Percentiles rank a stretch among this genome's conserved stretches.
These are phyloP conservation scores for Clusia tigrina DNA, from an alignment of 2,888 invertebrate species.

Conservation along the genomic window DNA sequence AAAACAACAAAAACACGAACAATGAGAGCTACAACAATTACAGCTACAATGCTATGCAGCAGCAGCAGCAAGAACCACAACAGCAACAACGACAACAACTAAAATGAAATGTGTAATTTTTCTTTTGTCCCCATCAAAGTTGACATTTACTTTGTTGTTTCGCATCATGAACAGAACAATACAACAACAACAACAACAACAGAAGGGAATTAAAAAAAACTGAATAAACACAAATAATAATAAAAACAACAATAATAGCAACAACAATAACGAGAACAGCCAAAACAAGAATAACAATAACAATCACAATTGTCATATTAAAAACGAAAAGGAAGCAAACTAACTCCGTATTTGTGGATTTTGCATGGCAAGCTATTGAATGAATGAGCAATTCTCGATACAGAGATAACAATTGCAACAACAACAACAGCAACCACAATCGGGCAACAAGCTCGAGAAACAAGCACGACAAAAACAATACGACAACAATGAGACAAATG, in stretches of 20 bases:
- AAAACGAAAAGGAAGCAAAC: too few species aligned
- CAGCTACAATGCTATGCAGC: not conserved
- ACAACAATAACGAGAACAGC: too few species aligned
- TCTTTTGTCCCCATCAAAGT: not conserved
- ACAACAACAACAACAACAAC: not conserved
- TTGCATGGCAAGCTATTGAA: too few species aligned
- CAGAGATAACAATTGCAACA: too few species aligned
- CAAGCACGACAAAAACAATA: too few species aligned
- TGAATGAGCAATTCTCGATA: too few species aligned
- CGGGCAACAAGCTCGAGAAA: too few species aligned
- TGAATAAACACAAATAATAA: not conserved
- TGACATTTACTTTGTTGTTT: conserved; percentile 6
- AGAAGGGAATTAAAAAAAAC: not conserved
- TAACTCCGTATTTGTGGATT: not conserved
- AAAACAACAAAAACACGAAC: not conserved
- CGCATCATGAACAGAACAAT: not conserved
- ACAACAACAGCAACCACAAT: too few species aligned
- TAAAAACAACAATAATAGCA: not conserved
- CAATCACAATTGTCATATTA: not conserved
- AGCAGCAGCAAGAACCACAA: not conserved
- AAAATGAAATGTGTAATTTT: not conserved
- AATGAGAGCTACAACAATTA: not conserved
- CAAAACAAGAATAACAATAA: not conserved
- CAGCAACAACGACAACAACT: not conserved
- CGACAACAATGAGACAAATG: too few species aligned